A percentile compares a stretch with the other conserved stretches of the same genome.
These are phyloP conservation scores for Manacus vitellinus DNA, from an alignment of 2,113 vertebrate genomes.

Conservation along the genomic window DNA sequence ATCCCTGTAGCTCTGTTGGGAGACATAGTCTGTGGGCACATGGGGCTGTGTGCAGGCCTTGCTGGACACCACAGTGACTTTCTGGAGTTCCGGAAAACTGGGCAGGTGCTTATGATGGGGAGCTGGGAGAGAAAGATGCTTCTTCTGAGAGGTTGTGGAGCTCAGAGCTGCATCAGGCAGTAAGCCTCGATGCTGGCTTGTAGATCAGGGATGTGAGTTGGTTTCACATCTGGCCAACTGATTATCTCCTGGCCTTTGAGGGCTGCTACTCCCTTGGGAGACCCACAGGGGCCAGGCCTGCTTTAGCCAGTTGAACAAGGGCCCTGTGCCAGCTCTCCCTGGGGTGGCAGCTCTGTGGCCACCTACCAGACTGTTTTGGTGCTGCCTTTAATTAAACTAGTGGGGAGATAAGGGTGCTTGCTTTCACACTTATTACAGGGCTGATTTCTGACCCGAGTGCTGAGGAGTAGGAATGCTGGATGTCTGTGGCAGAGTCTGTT, in stretches of 20 bases:
- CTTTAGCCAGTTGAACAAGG: constrained; percentile 11
- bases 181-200: background rate
- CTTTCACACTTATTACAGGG: background rate
- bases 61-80: background rate
- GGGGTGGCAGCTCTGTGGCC: background rate
- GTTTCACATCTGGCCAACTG: background rate
- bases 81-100: background rate
- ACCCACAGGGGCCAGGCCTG: background rate
- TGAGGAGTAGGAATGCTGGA: background rate
- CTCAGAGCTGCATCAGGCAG: background rate
- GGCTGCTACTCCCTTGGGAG: background rate
- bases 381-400: constrained; percentile 38
- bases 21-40: background rate
- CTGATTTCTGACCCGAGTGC: background rate
- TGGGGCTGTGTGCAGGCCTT: background rate
- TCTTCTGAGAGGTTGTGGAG: background rate
- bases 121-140: background rate
- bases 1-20: background rate
- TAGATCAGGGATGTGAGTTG: background rate
- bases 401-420: background rate
- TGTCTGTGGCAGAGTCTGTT: background rate
- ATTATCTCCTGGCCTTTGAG: constrained; percentile 18
- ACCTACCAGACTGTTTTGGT: background rate
- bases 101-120: background rate
- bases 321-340: background rate